These are phyloP conservation scores for Coryphaenoides rupestris DNA, from an alignment of 2,113 vertebrate genomes.

Conservation along the genomic window DNA sequence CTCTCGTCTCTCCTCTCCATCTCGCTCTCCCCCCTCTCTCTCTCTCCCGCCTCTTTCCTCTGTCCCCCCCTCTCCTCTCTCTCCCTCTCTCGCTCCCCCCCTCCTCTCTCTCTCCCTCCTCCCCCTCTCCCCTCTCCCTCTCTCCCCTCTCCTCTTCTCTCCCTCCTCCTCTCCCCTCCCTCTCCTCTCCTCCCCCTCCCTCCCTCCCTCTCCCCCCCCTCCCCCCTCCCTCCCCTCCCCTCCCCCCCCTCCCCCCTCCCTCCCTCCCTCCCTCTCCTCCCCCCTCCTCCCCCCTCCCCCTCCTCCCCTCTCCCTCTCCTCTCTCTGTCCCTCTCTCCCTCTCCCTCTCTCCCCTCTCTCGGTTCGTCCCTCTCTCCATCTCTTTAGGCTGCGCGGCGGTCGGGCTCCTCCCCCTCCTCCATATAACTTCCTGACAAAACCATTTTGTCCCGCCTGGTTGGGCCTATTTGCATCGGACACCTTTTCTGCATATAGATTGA, in stretches of 20 bases:
- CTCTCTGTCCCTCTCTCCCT: not conserved
- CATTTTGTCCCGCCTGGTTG: conserved; percentile 90
- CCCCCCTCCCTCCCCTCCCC: too few species aligned
- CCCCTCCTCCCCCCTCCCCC: too few species aligned
- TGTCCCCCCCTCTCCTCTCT: conserved; percentile 28
- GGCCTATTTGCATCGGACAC: conserved; percentile 82
- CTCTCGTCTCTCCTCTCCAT: too few species aligned
- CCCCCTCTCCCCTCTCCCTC: not conserved
- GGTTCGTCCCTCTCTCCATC: conserved; percentile 11
- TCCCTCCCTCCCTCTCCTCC: conserved; percentile 61
- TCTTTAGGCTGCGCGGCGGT: not conserved
- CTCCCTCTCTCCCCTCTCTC: not conserved
- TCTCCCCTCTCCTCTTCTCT: too few species aligned
- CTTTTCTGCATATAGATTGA: conserved; percentile 82
- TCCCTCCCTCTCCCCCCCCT: not conserved
- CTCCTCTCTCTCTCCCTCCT: conserved; percentile 20
- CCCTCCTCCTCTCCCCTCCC: not conserved
- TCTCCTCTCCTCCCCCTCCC: conserved; percentile 10
- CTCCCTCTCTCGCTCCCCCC: too few species aligned
- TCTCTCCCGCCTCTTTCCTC: conserved; percentile 27
- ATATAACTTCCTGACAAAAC: conserved; percentile 83
- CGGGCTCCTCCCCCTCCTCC: conserved; percentile 62
- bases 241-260: conserved; percentile 1
- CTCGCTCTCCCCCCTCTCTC: conserved; percentile 22
- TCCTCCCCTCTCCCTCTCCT: conserved; percentile 19